Conservation (phyloP, 2,797 vertebrate genomes). For the Hozukius guyotensis region DNA sequence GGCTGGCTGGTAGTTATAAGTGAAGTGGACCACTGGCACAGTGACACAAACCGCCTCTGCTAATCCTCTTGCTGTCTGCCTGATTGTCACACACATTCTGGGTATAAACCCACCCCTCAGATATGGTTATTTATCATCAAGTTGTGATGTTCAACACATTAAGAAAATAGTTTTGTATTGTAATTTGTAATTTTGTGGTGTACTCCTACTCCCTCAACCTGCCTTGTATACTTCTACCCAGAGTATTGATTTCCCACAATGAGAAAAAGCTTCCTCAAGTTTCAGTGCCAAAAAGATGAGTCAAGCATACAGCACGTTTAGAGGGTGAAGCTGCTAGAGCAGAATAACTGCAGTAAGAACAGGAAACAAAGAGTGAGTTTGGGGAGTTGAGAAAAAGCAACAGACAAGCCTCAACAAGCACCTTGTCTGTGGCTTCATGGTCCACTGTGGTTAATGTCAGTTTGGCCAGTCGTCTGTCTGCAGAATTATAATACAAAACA, state of each 20-base stretch:
- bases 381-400: constrained; percentile 6
- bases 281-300: constrained; percentile 19
- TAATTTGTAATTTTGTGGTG: constrained; percentile 3
- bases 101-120: constrained; percentile 10
- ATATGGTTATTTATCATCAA: constrained; percentile 14
- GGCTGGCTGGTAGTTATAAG: constrained; percentile 21
- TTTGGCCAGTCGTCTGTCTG: neutral
- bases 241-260: constrained; percentile 22
- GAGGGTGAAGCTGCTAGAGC: neutral
- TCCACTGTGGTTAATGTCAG: constrained; percentile 2
- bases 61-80: constrained; percentile 42
- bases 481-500: neutral
- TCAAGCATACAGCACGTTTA: neutral
- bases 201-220: neutral
- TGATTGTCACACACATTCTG: constrained; percentile 34
- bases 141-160: constrained; percentile 1
- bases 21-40: constrained; percentile 49
- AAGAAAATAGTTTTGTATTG: neutral
- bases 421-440: neutral
- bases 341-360: constrained; percentile 14
- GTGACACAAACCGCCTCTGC: constrained; percentile 20
- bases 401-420: constrained; percentile 14
- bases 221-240: neutral
- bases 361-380: neutral
- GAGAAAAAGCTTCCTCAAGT: constrained; percentile 33